These are phyloP conservation scores for Tuta absoluta DNA, from an alignment of 2,888 invertebrate species.

Conservation along the genomic window DNA sequence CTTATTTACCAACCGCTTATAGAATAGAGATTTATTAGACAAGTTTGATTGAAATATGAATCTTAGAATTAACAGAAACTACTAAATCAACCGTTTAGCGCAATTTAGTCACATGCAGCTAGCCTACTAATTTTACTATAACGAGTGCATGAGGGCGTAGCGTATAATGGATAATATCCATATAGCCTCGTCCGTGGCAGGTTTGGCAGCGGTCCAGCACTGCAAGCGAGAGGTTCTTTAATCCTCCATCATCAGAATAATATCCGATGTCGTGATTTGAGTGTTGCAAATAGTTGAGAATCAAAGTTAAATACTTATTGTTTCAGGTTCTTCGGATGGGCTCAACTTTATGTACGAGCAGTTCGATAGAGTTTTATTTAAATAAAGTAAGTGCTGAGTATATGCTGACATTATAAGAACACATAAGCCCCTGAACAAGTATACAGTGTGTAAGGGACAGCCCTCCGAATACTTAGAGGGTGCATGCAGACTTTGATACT, in stretches of 20 bases:
- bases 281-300: not conserved
- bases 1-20: not conserved
- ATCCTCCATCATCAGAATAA: conserved; percentile 13
- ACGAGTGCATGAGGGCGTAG: conserved; percentile 17
- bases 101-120: conserved; percentile 15
- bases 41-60: not conserved
- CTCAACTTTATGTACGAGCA: no score
- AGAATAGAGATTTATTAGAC: not conserved
- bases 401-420: no score
- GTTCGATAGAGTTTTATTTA: no score
- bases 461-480: no score
- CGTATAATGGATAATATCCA: conserved; percentile 21
- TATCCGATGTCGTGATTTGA: conserved; percentile 2
- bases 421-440: no score
- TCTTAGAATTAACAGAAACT: not conserved
- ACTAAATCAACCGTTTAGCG: conserved; percentile 9
- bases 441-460: no score
- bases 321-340: no score
- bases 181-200: conserved; percentile 15
- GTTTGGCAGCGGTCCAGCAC: conserved; percentile 8
- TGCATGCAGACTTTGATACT: no score
- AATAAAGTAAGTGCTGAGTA: no score
- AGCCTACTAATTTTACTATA: conserved; percentile 16
- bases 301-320: no score
- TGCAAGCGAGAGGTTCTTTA: conserved; percentile 12